Conservation (phyloP, 2,888 invertebrate species). For the Dexiosoma caninum region DNA sequence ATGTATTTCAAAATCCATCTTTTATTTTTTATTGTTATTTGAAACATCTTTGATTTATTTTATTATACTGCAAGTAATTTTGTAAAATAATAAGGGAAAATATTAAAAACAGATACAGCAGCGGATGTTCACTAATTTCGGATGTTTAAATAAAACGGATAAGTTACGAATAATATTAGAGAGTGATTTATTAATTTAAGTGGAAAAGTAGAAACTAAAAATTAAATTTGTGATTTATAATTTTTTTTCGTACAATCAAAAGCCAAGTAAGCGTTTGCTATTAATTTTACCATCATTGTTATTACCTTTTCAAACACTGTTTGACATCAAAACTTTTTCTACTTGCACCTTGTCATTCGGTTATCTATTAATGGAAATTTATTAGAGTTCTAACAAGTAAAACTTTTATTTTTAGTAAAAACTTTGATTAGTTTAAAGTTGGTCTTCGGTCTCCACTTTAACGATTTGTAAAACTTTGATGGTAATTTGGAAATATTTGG, state of each 20-base stretch:
- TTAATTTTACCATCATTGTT: no score
- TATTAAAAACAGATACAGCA: neutral
- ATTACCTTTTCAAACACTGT: no score
- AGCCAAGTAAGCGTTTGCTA: no score
- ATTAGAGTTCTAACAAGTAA: neutral
- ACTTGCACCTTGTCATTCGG: neutral
- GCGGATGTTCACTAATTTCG: neutral
- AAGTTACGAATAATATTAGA: neutral
- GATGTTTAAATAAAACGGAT: neutral
- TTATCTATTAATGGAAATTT: neutral
- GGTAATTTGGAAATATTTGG: slow-evolving; percentile 28
- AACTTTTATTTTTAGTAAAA: slow-evolving; percentile 18
- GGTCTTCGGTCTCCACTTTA: neutral
- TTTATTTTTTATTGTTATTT: neutral
- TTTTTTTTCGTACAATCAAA: no score
- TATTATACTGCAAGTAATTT: neutral
- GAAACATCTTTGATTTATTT: neutral
- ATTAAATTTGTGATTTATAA: no score
- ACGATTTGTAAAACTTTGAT: neutral
- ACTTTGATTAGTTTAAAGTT: slow-evolving; percentile 29
- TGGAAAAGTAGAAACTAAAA: no score
- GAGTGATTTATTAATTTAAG: slow-evolving; percentile 5
- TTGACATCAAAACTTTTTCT: neutral
- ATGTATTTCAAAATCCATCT: neutral
- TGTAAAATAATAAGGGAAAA: neutral